Evolutionary conservation across 2,113 vertebrate genomes (phyloP), one percentile per base, ranked within the genome.

Genomic region (Apeltes quadracus): DNA sequence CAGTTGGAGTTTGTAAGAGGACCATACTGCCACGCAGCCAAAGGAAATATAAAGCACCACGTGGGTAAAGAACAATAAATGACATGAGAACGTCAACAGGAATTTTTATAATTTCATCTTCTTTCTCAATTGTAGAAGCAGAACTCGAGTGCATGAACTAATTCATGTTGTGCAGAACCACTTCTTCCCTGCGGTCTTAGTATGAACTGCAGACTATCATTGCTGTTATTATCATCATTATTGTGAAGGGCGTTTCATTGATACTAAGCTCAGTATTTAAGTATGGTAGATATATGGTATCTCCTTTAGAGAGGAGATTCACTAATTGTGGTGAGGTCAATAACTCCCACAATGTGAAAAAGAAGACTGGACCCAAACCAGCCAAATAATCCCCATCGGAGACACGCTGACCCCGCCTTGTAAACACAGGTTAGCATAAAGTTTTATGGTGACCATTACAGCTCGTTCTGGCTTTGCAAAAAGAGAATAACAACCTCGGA

Each of bases 1-100:
- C 53, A 92, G 16, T 27, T 34, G 78, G 18, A 93, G 75, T 62
- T 88, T 67, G 27, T 90, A 94, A 32, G 64, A 14, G 44, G 90
- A 87, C 92, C 93, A 93, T 20, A 57, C 93, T 93, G 75, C 6
- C 79, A 51, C 46, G 34, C 46, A 46, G 48, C 1, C 43, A 82
- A 34, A 69, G 43, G 58, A 4, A 50, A 51, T 4, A 55, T 7
- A 6, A 76, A 56, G 61, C 10, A 38, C 3, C 5, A 61, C 2
- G 2, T 23, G 2, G 22, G n/a, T 16, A 23, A 39, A 59, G 7
- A 39, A 39, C 25, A 38, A 38, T 7, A 41, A 9, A 41, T 5
- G n/a, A 51, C 11, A 64, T 27, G 13, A 51, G 27, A 1, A 36
- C 3, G 22, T 10, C 13, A 20, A n/a, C 1, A 55, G 5, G 38